phyloP scores from a whole-genome alignment of 2,888 invertebrate species.

The Polymixis flavicincta region DNA sequence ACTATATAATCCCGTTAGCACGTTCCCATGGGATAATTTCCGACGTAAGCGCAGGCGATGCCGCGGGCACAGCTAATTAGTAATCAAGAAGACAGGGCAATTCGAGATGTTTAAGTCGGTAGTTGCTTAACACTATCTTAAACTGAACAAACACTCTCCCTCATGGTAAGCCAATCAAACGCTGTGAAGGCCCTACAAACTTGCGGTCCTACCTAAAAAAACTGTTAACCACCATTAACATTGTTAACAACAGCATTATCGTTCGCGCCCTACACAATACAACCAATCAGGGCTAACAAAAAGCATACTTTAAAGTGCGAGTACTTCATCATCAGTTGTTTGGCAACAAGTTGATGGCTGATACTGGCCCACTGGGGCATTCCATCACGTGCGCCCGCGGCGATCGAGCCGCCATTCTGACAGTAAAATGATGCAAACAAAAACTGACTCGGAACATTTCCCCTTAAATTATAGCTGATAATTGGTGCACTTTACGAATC shows the following conservation, averaged over 20 bases:
- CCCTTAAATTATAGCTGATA: conserved; percentile 61
- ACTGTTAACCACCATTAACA: conserved; percentile 55
- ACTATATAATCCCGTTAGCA: too few relatives aligned
- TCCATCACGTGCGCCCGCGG: conserved; percentile 78
- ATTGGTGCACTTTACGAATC: conserved; percentile 68
- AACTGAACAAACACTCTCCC: conserved; percentile 17
- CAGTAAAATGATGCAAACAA: conserved; percentile 76
- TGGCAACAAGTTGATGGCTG: conserved; percentile 68
- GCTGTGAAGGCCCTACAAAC: conserved; percentile 46
- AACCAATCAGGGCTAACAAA: conserved; percentile 73
- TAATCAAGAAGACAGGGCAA: neutral
- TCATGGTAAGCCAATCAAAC: conserved; percentile 51
- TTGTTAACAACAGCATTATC: conserved; percentile 67
- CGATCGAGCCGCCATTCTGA: conserved; percentile 67
- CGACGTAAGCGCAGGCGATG: too few relatives aligned
- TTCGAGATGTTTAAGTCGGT: too few relatives aligned
- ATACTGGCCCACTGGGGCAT: conserved; percentile 69
- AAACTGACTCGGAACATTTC: conserved; percentile 59
- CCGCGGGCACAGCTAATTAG: neutral
- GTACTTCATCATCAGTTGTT: conserved; percentile 72
- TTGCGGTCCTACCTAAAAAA: conserved; percentile 31
- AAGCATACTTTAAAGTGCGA: conserved; percentile 56
- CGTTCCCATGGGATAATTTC: too few relatives aligned
- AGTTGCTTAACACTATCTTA: neutral
- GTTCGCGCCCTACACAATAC: conserved; percentile 71